Percentiles rank a stretch among this genome's conserved stretches.
phyloP scores from a whole-genome alignment of 2,113 vertebrate genomes.

The Barnardius zonarius region DNA sequence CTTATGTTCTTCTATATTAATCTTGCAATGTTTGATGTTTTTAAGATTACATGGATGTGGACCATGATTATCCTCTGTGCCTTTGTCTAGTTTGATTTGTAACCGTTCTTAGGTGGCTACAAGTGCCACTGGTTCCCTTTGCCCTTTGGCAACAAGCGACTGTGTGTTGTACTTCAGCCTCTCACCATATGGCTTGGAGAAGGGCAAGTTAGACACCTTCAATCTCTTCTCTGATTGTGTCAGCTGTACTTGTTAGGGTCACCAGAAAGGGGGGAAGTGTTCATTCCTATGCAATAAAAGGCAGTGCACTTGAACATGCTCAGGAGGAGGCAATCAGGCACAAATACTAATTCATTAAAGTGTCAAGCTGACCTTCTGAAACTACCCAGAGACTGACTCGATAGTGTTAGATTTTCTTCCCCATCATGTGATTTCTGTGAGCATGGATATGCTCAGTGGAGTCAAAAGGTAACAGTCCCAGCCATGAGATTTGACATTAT shows the following conservation, averaged over 20 bases:
- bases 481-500: neutral
- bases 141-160: neutral
- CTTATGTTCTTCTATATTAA: neutral
- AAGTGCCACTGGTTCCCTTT: neutral
- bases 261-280: neutral
- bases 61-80: neutral
- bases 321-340: neutral
- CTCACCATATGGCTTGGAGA: neutral
- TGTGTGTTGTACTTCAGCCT: rapidly evolving
- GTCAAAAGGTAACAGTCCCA: neutral
- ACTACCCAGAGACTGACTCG: neutral
- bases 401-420: neutral
- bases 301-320: neutral
- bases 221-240: neutral
- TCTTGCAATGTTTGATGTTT: neutral
- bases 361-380: neutral
- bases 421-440: neutral
- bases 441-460: neutral
- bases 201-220: neutral
- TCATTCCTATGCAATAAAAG: neutral
- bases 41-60: neutral
- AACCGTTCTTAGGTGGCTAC: neutral
- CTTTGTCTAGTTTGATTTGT: neutral
- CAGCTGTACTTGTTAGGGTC: neutral
- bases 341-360: neutral